Evolutionary conservation across 2,888 invertebrate species (phyloP).

Genomic region (Nineta flava): DNA sequence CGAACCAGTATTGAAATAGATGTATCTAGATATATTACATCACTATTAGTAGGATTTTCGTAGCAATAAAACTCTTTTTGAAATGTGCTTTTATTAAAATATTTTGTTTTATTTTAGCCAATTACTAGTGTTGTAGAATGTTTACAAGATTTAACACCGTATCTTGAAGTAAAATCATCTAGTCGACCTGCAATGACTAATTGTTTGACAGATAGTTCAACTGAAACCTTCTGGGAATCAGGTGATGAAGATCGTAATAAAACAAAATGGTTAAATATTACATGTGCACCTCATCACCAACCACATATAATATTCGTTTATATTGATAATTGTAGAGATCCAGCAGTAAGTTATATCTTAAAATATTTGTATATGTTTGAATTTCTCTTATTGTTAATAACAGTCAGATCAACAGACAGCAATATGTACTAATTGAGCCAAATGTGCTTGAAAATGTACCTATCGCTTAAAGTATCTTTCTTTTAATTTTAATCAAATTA

Average conservation of each 20-base stretch:
- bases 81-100: slow-evolving; percentile 8
- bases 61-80: no score
- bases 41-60: no score
- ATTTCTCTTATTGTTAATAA: neutral
- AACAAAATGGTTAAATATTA: slow-evolving; percentile 67
- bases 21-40: no score
- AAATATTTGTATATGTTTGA: neutral
- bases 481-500: no score
- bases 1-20: no score
- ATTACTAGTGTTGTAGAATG: slow-evolving; percentile 40
- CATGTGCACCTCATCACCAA: slow-evolving; percentile 42
- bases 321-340: slow-evolving; percentile 86
- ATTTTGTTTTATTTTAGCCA: slow-evolving; percentile 9
- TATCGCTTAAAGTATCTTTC: no score
- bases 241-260: slow-evolving; percentile 93
- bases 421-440: no score
- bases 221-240: slow-evolving; percentile 98
- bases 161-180: slow-evolving; percentile 72
- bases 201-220: slow-evolving; percentile 82
- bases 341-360: slow-evolving; percentile 42
- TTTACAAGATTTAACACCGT: slow-evolving; percentile 57
- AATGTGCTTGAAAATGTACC: no score
- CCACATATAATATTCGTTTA: slow-evolving; percentile 73
- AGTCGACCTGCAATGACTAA: slow-evolving; percentile 89
- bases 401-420: neutral